Percentiles rank a stretch among this genome's conserved stretches.
Evolutionary conservation across 2,797 vertebrate genomes (phyloP).

Genomic region (Oryzias dopingdopingensis): DNA sequence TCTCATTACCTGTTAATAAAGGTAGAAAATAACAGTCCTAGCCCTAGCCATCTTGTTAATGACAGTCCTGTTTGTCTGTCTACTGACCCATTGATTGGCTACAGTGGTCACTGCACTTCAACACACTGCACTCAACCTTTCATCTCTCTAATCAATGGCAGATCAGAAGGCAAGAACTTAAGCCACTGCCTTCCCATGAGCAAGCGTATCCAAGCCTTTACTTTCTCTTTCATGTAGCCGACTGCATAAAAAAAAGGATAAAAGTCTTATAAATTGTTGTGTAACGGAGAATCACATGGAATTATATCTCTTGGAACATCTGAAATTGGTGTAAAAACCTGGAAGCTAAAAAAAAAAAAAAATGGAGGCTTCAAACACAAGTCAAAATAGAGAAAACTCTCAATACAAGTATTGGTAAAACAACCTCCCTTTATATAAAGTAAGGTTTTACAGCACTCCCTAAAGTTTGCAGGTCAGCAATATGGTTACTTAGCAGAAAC

Average conservation of each 20-base stretch:
- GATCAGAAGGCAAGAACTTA: slow-evolving; percentile 52
- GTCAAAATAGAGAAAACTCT: slow-evolving; percentile 6
- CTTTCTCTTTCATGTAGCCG: slow-evolving; percentile 39
- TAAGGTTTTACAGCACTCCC: slow-evolving; percentile 8
- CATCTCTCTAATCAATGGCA: slow-evolving; percentile 63
- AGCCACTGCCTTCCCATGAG: slow-evolving; percentile 33
- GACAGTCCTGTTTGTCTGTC: slow-evolving; percentile 40
- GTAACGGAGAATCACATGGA: slow-evolving; percentile 1
- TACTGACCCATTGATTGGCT: slow-evolving; percentile 25
- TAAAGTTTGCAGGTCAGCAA: slow-evolving; percentile 24
- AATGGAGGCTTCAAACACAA: slow-evolving; percentile 8
- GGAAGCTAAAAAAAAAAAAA: slow-evolving; percentile 6
- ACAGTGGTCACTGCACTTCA: slow-evolving; percentile 32
- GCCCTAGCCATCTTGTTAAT: slow-evolving; percentile 55
- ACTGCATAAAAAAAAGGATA: slow-evolving; percentile 21
- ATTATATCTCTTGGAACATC: not conserved
- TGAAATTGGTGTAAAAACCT: slow-evolving; percentile 7
- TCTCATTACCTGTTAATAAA: slow-evolving; percentile 76
- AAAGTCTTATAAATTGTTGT: slow-evolving; percentile 16
- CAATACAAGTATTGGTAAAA: slow-evolving; percentile 13
- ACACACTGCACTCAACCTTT: slow-evolving; percentile 45
- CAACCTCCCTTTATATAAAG: slow-evolving; percentile 17
- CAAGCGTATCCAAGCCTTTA: slow-evolving; percentile 6
- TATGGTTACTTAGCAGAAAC: slow-evolving; percentile 18
- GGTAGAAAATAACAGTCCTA: slow-evolving; percentile 72